Evolutionary conservation across 2,113 vertebrate genomes (phyloP), one percentile per base, ranked within the genome.

Genomic region (Physeter macrocephalus): DNA sequence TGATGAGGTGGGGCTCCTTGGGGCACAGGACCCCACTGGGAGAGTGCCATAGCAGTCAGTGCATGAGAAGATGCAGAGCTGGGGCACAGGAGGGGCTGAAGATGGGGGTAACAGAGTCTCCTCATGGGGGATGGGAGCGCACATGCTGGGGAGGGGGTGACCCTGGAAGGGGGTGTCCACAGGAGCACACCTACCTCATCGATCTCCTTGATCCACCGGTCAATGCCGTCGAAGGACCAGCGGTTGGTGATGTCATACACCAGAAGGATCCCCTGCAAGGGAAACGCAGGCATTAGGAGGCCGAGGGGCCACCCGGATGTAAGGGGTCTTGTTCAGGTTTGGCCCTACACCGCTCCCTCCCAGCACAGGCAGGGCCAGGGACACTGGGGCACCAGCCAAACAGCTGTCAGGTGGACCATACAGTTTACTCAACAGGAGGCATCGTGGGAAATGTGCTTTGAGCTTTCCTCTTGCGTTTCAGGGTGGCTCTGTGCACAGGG

Each of bases 181-280:
- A 34, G 49, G 52, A 23, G 23, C 31, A 23, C 13, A 69, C 98
- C 98, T 95, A 99, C 99, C 99, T 99, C 99, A 85, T 99, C 99
- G 21, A 99, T 99, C 98, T 99, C 99, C 88, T 99, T 99, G 97
- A 99, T 99, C 99, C 99, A 99, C 11, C 99, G 99, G 97, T 99
- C 99, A 92, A 99, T 99, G 34, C 99, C 99, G 59, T 99, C 99
- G 31, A 99, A 99, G 34, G 99, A 99, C 99, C 99, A 99, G 95
- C 99, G 99, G 85, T 99, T 99, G 6, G 99, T 99, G 98, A 99
- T 99, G 98, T 99, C 99, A 1, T 99, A 99, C 5, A 99, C 99
- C 78, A 99, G 98, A 81, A 99, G 99, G 97, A 99, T 99, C n/a
- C 99, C 99, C 99, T 99, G 98, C 0, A 85, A 66, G 62, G 67